These are phyloP conservation scores for Morpho achilles DNA, from an alignment of 2,888 invertebrate genomes.

Conservation along the genomic window DNA sequence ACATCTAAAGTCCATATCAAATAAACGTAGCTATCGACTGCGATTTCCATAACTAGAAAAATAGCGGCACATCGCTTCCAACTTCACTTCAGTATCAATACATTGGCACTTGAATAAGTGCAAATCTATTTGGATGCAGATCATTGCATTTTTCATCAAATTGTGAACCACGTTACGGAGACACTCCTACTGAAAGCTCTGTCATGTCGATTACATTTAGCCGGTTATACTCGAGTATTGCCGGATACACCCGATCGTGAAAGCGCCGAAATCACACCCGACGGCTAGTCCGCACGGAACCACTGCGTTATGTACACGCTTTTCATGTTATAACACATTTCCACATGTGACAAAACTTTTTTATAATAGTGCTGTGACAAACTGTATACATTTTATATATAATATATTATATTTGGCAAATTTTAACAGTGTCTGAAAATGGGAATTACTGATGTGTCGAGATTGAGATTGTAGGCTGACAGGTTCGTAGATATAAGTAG, in stretches of 20 bases:
- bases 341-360: constrained; percentile 65
- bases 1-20: too few relatives aligned
- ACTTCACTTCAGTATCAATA: background rate
- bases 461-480: constrained; percentile 39
- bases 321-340: constrained; percentile 33
- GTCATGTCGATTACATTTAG: constrained; percentile 24
- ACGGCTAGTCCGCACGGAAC: constrained; percentile 50
- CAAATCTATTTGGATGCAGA: constrained; percentile 8
- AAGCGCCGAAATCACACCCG: background rate
- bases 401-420: constrained; percentile 31
- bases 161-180: constrained; percentile 16
- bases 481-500: constrained; percentile 33
- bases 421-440: constrained; percentile 40
- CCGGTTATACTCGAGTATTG: constrained; percentile 4
- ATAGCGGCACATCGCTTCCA: background rate
- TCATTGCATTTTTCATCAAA: constrained; percentile 17
- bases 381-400: constrained; percentile 30
- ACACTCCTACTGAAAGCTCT: constrained; percentile 26
- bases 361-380: constrained; percentile 48
- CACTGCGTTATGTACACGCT: constrained; percentile 40
- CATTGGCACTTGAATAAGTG: background rate
- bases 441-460: constrained; percentile 39
- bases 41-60: background rate
- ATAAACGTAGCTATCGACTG: too few relatives aligned
- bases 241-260: constrained; percentile 2